Evolutionary conservation across 2,797 vertebrate genomes (phyloP).

Genomic region (Argya squamiceps): DNA sequence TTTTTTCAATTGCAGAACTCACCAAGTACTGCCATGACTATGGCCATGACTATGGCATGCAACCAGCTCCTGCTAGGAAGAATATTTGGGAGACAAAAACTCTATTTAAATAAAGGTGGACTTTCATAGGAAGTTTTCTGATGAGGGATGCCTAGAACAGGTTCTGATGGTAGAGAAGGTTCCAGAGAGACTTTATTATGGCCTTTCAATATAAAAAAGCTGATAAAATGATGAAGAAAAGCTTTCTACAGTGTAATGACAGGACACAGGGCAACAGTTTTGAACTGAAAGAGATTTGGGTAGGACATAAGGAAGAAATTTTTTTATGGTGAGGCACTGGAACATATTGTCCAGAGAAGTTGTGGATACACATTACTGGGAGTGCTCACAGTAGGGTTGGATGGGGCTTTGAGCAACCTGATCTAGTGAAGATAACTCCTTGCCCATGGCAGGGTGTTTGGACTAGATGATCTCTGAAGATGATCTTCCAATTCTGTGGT

Average conservation of each 20-base stretch:
- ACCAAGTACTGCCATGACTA: neutral
- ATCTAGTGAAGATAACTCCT: neutral
- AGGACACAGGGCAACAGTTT: neutral
- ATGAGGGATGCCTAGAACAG: neutral
- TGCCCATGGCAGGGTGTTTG: neutral
- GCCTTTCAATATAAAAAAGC: neutral
- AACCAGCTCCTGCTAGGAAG: neutral
- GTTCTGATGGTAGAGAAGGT: neutral
- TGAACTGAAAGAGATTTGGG: neutral
- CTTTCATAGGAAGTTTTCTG: neutral
- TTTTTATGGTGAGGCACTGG: neutral
- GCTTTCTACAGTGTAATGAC: neutral
- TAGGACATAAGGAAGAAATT: neutral
- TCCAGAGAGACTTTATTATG: neutral
- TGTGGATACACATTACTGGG: neutral
- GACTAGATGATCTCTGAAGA: neutral
- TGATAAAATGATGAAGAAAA: neutral
- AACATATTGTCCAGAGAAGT: neutral
- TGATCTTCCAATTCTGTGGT: neutral
- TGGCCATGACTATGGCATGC: neutral
- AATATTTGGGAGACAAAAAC: neutral
- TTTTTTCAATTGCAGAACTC: neutral
- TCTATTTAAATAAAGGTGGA: neutral
- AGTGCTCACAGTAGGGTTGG: neutral
- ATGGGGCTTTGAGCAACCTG: neutral